Evolutionary conservation across 2,888 invertebrate genomes (phyloP).

Genomic region (Mellilla xanthometata): DNA sequence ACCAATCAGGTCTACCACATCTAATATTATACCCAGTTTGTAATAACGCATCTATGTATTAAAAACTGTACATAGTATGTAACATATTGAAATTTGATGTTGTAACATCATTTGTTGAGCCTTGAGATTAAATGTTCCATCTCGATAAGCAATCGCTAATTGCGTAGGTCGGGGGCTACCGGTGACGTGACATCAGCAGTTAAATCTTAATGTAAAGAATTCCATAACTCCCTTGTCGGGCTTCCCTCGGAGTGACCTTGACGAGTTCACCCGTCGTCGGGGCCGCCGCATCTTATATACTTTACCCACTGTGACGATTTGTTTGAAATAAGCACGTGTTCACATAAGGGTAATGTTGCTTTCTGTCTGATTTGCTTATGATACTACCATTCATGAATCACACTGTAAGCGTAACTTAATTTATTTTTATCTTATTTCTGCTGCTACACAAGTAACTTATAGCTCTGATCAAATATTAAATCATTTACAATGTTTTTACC

Average conservation of each 20-base stretch:
- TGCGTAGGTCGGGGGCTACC: conserved; percentile 22
- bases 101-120: too few species aligned
- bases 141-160: conserved; percentile 16
- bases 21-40: too few species aligned
- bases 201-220: conserved; percentile 48
- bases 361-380: conserved; percentile 9
- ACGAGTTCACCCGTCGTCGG: conserved; percentile 59
- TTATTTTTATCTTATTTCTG: too few species aligned
- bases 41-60: too few species aligned
- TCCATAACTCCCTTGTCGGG: conserved; percentile 54
- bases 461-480: too few species aligned
- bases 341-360: conserved; percentile 14
- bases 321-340: conserved; percentile 39
- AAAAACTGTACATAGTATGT: too few species aligned
- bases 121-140: too few species aligned
- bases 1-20: too few species aligned
- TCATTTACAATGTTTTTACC: too few species aligned
- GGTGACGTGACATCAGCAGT: conserved; percentile 27
- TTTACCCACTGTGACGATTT: conserved; percentile 53
- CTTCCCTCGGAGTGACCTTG: conserved; percentile 61
- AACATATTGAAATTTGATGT: too few species aligned
- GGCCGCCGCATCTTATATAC: conserved; percentile 57
- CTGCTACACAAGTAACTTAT: too few species aligned
- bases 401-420: not conserved
- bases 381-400: conserved; percentile 6